A percentile compares a stretch with the other conserved stretches of the same genome.
Conservation (phyloP, 1,140 invertebrate species). For the Fopius arisanus region DNA sequence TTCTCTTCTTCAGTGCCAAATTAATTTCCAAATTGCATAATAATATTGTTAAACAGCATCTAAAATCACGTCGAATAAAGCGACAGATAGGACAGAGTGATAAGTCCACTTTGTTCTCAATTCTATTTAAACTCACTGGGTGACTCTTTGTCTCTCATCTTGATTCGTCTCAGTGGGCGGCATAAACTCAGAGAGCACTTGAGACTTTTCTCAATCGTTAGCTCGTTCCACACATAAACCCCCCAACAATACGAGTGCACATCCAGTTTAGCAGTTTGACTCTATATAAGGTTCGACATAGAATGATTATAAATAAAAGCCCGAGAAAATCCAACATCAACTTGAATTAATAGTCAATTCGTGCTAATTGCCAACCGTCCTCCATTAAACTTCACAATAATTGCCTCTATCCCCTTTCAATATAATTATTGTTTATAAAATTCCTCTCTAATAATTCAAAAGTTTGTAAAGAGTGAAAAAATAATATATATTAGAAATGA, state of each 20-base stretch:
- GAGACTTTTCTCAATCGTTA: constrained; percentile 28
- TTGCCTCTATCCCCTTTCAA: no score
- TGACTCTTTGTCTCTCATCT: neutral
- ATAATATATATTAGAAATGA: no score
- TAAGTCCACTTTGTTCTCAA: neutral
- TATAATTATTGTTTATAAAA: no score
- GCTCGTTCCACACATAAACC: constrained; percentile 26
- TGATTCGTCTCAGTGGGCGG: neutral
- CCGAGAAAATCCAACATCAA: constrained; percentile 35
- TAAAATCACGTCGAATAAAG: neutral
- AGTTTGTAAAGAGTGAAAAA: no score
- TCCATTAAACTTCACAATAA: no score
- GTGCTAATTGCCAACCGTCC: constrained; percentile 53
- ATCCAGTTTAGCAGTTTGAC: constrained; percentile 5
- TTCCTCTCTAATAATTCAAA: no score
- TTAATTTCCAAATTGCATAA: neutral
- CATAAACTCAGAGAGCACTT: neutral
- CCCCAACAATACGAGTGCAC: constrained; percentile 7
- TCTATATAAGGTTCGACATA: constrained; percentile 11
- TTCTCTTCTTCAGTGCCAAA: neutral
- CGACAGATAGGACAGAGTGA: neutral
- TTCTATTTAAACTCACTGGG: neutral
- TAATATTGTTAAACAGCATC: neutral
- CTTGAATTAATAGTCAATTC: constrained; percentile 56
- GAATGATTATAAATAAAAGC: constrained; percentile 20